These are phyloP conservation scores for Vireo griseus DNA, from an alignment of 2,797 vertebrate genomes.

Conservation along the genomic window DNA sequence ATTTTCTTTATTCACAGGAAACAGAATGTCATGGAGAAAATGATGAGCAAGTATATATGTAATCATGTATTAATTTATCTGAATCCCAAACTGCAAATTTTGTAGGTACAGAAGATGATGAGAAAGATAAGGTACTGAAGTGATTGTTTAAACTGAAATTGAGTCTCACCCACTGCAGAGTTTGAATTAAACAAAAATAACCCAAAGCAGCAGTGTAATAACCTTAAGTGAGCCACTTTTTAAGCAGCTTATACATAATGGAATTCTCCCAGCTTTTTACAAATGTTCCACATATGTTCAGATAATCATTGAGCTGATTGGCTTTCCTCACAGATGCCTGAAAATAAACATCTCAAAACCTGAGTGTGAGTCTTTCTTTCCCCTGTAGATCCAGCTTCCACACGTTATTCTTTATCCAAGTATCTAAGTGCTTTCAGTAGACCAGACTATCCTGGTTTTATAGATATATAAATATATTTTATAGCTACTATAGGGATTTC, in stretches of 20 bases:
- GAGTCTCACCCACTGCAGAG: slow-evolving; percentile 50
- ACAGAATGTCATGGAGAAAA: slow-evolving; percentile 34
- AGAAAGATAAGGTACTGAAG: slow-evolving; percentile 58
- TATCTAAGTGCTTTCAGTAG: slow-evolving; percentile 36
- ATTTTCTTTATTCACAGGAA: slow-evolving; percentile 57
- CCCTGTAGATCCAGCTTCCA: background rate
- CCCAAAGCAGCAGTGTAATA: slow-evolving; percentile 60
- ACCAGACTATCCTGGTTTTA: slow-evolving; percentile 43
- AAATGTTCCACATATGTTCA: slow-evolving; percentile 50
- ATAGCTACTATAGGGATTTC: slow-evolving; percentile 18
- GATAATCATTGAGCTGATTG: slow-evolving; percentile 53
- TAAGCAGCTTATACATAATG: slow-evolving; percentile 65
- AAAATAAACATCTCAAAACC: slow-evolving; percentile 46
- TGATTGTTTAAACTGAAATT: slow-evolving; percentile 71
- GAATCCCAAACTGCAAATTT: slow-evolving; percentile 33
- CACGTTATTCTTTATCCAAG: slow-evolving; percentile 4
- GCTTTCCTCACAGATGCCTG: slow-evolving; percentile 16
- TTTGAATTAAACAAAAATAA: slow-evolving; percentile 71
- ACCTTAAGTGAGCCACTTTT: slow-evolving; percentile 65
- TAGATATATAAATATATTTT: slow-evolving; percentile 59
- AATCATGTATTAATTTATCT: slow-evolving; percentile 63
- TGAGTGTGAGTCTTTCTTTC: slow-evolving; percentile 1
- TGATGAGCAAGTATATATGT: slow-evolving; percentile 26
- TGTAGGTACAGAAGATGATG: slow-evolving; percentile 55
- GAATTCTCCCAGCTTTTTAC: slow-evolving; percentile 57